These are phyloP conservation scores for Notospermus geniculatus DNA, from an alignment of 1,140 invertebrate species.

Conservation along the genomic window DNA sequence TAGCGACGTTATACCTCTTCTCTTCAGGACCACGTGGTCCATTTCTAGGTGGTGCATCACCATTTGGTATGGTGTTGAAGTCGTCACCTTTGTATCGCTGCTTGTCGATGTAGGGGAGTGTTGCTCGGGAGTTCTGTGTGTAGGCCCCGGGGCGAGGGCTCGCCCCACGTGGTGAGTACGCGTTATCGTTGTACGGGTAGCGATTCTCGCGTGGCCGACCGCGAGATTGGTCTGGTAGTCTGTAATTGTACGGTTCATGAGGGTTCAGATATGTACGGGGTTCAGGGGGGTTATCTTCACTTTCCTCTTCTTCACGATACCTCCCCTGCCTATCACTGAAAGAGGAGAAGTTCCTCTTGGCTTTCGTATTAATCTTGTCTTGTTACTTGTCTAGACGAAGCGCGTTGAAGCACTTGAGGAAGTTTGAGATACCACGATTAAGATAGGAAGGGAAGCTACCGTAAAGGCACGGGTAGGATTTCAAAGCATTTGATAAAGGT, in stretches of 20 bases:
- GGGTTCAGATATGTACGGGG: too few relatives aligned
- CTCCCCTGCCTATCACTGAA: too few relatives aligned
- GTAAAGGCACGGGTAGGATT: too few relatives aligned
- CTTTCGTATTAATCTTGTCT: too few relatives aligned
- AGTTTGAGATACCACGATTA: too few relatives aligned
- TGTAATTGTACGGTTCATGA: too few relatives aligned
- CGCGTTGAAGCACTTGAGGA: too few relatives aligned
- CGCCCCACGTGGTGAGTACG: too few relatives aligned
- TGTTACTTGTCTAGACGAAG: too few relatives aligned
- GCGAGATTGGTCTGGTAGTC: slow-evolving; percentile 1
- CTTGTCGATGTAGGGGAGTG: background rate
- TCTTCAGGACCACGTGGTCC: background rate
- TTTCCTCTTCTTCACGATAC: background rate
- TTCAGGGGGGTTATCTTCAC: background rate
- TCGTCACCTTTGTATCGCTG: slow-evolving; percentile 2
- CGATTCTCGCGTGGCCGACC: slow-evolving; percentile 14
- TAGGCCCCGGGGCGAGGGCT: background rate
- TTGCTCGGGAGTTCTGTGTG: background rate
- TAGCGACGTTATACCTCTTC: slow-evolving; percentile 10
- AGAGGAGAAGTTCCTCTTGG: too few relatives aligned
- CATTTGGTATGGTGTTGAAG: background rate
- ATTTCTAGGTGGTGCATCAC: background rate
- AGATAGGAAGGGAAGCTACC: too few relatives aligned
- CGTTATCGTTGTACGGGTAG: slow-evolving; percentile 7
- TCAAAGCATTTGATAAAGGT: too few relatives aligned